Evolutionary conservation across 1,140 invertebrate species (phyloP), one percentile per base, ranked within the genome.

Genomic region (Microvelia longipes): DNA sequence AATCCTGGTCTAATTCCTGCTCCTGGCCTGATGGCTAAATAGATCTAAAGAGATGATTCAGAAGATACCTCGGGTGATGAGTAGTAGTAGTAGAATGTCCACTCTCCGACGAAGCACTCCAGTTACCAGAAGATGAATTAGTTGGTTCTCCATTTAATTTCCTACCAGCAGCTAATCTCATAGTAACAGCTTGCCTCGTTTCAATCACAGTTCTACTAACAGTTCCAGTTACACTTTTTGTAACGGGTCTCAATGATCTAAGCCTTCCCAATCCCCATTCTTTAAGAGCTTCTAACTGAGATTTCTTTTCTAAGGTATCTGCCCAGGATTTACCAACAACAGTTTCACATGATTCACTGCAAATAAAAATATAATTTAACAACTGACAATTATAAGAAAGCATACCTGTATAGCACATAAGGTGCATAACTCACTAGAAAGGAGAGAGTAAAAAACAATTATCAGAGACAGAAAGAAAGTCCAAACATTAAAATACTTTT

Each of bases 71-170:
- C 11, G 86, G 84, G 13, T 87, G 86, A 75, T 90, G 88, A 30
- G 88, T 87, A 14, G 77, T 77, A 1, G 74, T 74, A 29, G 76
- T 76, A n/a, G 92, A 90, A 70, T 92, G 82, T 60, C 92, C 93
- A 73, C 90, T 94, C 78, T 92, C 90, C 0, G 90, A 94, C 75
- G 90, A 93, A 35, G 91, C 91, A 75, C 91, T 93, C 94, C 94
- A 96, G 79, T 96, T 95, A 64, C 94, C 94, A 71, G 90, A 93
- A 62, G 91, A 93, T n/a, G n/a, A n/a, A 0, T 91, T 94, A 79
- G 92, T 89, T 27, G 88, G 86, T 11, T 68, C 68, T 2, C 81
- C 74, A 62, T 73, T 72, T 71, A 69, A 71, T 69, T 73, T 75
- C 35, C 75, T 70, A 11, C 72, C 73, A 15, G 71, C 65, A 13